Percentiles rank a stretch among this genome's conserved stretches.
Evolutionary conservation across 2,888 invertebrate genomes (phyloP).

Genomic region (Sarcophaga caerulescens): DNA sequence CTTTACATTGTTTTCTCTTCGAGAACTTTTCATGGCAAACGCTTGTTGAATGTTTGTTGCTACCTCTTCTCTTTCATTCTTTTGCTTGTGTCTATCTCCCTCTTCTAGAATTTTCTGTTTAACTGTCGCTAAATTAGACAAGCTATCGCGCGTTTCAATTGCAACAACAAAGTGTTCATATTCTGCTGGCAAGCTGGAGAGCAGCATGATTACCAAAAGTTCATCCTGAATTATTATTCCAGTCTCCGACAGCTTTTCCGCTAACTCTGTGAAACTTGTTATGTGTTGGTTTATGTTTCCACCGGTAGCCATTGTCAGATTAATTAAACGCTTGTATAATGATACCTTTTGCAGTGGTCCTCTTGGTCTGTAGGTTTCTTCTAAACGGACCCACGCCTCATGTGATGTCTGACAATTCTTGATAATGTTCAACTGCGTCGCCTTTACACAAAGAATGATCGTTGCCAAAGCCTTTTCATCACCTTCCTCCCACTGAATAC

Average conservation of each 20-base stretch:
- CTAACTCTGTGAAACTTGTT: conserved; percentile 40
- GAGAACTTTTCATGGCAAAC: too few species aligned
- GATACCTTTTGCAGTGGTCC: conserved; percentile 59
- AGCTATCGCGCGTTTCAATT: too few species aligned
- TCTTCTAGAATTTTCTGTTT: too few species aligned
- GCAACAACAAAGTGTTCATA: conserved; percentile 54
- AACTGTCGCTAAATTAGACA: too few species aligned
- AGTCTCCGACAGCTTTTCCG: conserved; percentile 17
- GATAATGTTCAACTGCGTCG: conserved; percentile 37
- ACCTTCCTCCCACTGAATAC: not conserved
- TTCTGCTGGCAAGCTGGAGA: conserved; percentile 52
- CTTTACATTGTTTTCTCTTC: too few species aligned
- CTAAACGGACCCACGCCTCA: conserved; percentile 43
- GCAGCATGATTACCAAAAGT: conserved; percentile 45
- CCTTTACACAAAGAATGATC: conserved; percentile 39
- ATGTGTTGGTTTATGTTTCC: conserved; percentile 36
- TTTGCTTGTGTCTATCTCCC: too few species aligned
- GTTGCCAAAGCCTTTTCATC: conserved; percentile 51
- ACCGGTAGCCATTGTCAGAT: conserved; percentile 22
- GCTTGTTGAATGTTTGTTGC: too few species aligned
- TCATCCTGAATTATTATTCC: conserved; percentile 38
- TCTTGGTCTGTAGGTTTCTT: conserved; percentile 32
- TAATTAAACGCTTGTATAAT: conserved; percentile 66
- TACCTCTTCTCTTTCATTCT: too few species aligned
- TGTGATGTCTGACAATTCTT: conserved; percentile 39